Evolutionary conservation across 2,113 vertebrate species (phyloP).

Genomic region (Marcusenius ussheri): DNA sequence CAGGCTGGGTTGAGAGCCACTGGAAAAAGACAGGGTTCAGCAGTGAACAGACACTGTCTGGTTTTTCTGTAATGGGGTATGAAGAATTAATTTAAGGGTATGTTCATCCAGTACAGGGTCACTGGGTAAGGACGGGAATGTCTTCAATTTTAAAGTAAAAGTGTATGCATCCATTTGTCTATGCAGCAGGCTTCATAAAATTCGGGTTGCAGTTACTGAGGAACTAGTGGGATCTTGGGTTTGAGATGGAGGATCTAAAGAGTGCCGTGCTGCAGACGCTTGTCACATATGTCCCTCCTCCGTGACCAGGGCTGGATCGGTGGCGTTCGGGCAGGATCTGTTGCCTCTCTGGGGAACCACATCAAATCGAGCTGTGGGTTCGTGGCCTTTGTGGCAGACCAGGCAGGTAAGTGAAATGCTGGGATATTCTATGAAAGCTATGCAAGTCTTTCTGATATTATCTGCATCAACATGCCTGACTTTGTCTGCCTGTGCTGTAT

Average conservation of each 20-base stretch:
- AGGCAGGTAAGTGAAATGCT: slow-evolving; percentile 60
- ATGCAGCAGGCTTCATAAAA: not conserved
- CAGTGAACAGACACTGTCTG: not conserved
- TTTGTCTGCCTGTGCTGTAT: not conserved
- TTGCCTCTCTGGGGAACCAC: slow-evolving; percentile 65
- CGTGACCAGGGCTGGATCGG: slow-evolving; percentile 75
- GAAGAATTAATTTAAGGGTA: not conserved
- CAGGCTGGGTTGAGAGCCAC: not conserved
- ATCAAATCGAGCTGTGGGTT: slow-evolving; percentile 76
- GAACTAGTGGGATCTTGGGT: not conserved
- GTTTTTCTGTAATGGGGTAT: not conserved
- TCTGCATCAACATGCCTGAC: not conserved
- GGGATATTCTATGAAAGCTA: not conserved
- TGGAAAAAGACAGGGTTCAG: not conserved
- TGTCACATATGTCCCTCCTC: not conserved
- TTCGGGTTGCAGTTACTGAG: not conserved
- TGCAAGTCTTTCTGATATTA: not conserved
- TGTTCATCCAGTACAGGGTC: not conserved
- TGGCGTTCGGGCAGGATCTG: slow-evolving; percentile 60
- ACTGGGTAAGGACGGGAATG: not conserved
- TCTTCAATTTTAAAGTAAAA: not conserved
- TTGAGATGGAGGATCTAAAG: not conserved
- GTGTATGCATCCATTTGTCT: not conserved
- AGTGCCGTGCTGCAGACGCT: not conserved
- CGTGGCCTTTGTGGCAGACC: slow-evolving; percentile 72